A percentile compares a stretch with the other conserved stretches of the same genome.
Conservation (phyloP, 2,888 invertebrate genomes). For the Chrysolina haemoptera region DNA sequence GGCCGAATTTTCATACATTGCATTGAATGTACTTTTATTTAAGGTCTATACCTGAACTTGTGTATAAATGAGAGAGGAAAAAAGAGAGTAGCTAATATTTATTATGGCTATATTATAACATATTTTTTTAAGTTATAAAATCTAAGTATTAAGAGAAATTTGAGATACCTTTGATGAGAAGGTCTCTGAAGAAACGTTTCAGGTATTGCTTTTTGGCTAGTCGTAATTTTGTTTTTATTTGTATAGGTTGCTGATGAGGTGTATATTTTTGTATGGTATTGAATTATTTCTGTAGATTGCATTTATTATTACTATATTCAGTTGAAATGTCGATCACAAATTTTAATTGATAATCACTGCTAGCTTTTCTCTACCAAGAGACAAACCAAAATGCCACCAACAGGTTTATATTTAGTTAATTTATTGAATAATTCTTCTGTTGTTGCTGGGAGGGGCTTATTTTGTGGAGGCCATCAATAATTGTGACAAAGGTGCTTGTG, state of each 20-base stretch:
- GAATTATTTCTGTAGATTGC: conserved; percentile 38
- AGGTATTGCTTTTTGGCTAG: conserved; percentile 54
- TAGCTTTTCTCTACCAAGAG: neutral
- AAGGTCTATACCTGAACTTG: conserved; percentile 12
- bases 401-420: conserved; percentile 12
- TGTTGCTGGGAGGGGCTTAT: conserved; percentile 5
- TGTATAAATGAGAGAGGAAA: conserved; percentile 16
- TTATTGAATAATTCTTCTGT: neutral
- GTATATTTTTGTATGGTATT: conserved; percentile 48
- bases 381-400: neutral
- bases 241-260: conserved; percentile 45
- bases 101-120: conserved; percentile 20
- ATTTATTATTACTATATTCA: conserved; percentile 24
- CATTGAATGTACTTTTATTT: conserved; percentile 6
- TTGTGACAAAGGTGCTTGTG: neutral
- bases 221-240: conserved; percentile 53
- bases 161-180: conserved; percentile 10
- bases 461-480: neutral
- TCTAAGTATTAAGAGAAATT: conserved; percentile 10
- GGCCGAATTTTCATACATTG: neutral
- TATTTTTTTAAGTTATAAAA: conserved; percentile 22
- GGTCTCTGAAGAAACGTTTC: conserved; percentile 38
- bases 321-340: neutral
- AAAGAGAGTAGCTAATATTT: conserved; percentile 19
- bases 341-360: conserved; percentile 5